phyloP scores from a whole-genome alignment of 1,140 invertebrate species.

The Heliconius congener region DNA sequence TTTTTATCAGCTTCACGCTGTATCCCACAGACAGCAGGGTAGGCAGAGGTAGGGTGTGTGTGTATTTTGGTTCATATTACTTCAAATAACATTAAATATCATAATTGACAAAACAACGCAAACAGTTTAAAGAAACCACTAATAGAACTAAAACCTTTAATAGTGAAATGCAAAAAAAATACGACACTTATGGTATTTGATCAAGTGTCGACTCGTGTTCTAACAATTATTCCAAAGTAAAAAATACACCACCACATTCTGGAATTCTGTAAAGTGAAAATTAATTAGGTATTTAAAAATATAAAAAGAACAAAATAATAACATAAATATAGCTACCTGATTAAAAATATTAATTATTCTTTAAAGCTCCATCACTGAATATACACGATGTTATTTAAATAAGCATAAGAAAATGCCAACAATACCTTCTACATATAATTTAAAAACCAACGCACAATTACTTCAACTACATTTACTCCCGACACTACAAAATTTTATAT shows the following conservation, averaged over 20 bases:
- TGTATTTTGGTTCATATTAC: neutral
- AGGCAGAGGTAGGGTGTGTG: too few relatives aligned
- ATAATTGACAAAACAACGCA: neutral
- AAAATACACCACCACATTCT: slow-evolving; percentile 72
- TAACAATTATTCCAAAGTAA: slow-evolving; percentile 67
- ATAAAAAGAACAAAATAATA: neutral
- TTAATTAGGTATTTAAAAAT: slow-evolving; percentile 18
- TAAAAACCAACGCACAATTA: neutral
- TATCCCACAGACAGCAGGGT: too few relatives aligned
- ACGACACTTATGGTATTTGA: neutral
- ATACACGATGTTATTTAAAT: neutral
- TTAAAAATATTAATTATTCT: neutral
- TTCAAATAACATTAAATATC: neutral
- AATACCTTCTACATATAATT: neutral
- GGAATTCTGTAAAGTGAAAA: slow-evolving; percentile 71
- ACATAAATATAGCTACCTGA: neutral
- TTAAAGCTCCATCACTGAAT: neutral
- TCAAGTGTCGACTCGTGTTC: neutral
- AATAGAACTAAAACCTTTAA: neutral
- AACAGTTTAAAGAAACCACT: neutral
- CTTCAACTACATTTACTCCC: neutral
- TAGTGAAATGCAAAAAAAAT: neutral
- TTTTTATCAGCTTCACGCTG: too few relatives aligned
- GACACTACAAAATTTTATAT: neutral
- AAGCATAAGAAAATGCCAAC: neutral